Conservation (phyloP, 2,113 vertebrate genomes). For the Menidia beryllina region DNA sequence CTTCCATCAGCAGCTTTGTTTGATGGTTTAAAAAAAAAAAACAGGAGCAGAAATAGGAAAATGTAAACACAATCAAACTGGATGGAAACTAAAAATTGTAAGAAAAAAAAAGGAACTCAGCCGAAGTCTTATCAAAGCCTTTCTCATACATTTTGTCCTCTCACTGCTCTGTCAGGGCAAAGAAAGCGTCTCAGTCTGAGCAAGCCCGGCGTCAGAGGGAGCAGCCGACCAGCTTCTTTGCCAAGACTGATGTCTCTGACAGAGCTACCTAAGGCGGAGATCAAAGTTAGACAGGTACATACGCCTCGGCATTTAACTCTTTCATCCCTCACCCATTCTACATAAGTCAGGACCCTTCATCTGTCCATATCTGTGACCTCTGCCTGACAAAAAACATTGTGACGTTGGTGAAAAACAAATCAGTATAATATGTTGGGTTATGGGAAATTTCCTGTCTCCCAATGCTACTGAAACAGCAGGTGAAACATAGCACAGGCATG, state of each 20-base stretch:
- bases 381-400: conserved; percentile 27
- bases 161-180: conserved; percentile 24
- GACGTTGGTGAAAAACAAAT: conserved; percentile 24
- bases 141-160: conserved; percentile 17
- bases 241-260: conserved; percentile 74
- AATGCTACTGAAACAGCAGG: not conserved
- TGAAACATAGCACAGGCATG: not conserved
- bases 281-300: conserved; percentile 78
- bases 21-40: conserved; percentile 17
- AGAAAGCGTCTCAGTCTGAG: conserved; percentile 61
- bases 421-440: not conserved
- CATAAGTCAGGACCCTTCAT: conserved; percentile 63
- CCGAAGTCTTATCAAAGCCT: conserved; percentile 6
- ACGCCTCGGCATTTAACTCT: conserved; percentile 76
- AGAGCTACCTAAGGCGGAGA: conserved; percentile 78
- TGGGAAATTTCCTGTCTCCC: not conserved
- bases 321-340: conserved; percentile 71
- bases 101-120: conserved; percentile 18
- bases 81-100: conserved; percentile 33
- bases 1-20: conserved; percentile 6
- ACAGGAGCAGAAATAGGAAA: conserved; percentile 5
- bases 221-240: conserved; percentile 61
- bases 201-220: conserved; percentile 54
- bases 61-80: conserved; percentile 21
- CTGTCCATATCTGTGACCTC: conserved; percentile 66